Conservation (phyloP, 1,140 invertebrate genomes). For the Riptortus pedestris region DNA sequence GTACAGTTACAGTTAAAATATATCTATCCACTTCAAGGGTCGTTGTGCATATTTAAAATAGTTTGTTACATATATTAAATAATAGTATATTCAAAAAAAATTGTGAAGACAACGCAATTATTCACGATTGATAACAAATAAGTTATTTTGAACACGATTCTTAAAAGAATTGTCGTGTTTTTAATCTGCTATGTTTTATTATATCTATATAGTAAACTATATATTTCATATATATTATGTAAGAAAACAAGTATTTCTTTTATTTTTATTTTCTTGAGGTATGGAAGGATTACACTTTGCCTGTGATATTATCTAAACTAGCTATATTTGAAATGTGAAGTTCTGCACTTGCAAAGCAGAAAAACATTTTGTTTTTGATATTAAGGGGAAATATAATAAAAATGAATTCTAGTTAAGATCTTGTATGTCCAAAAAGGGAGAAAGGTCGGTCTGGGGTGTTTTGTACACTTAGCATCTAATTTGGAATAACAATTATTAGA, state of each 20-base stretch:
- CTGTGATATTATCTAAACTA: slow-evolving; percentile 19
- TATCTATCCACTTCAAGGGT: slow-evolving; percentile 29
- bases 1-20: background rate
- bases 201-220: slow-evolving; percentile 1
- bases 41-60: slow-evolving; percentile 22
- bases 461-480: background rate
- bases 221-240: slow-evolving; percentile 2
- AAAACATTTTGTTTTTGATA: background rate
- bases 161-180: slow-evolving; percentile 2
- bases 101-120: slow-evolving; percentile 2
- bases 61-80: slow-evolving; percentile 21
- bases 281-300: slow-evolving; percentile 14
- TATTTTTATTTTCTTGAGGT: slow-evolving; percentile 11
- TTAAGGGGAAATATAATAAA: background rate
- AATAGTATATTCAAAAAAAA: slow-evolving; percentile 5
- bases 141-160: slow-evolving; percentile 9
- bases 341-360: too few relatives aligned
- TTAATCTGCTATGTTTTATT: slow-evolving; percentile 2
- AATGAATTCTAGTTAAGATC: slow-evolving; percentile 1
- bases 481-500: background rate
- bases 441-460: slow-evolving; percentile 1
- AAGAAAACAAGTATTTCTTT: slow-evolving; percentile 14
- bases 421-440: slow-evolving; percentile 14
- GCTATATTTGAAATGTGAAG: background rate
- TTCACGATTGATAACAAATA: slow-evolving; percentile 7